Conservation (phyloP, 2,113 vertebrate species). For the Puma concolor region DNA sequence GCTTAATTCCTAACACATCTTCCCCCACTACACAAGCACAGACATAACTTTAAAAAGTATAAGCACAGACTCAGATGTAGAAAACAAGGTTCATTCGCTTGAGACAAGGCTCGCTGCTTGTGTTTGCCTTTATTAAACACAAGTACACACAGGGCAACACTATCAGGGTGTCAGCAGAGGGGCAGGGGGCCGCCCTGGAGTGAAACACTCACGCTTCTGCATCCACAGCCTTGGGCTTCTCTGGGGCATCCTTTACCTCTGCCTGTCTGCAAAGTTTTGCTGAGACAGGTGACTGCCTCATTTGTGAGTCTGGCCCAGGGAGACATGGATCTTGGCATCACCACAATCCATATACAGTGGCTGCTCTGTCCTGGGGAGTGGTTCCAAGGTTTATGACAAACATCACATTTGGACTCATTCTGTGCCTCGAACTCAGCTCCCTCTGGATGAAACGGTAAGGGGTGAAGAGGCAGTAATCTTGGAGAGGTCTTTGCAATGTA, state of each 20-base stretch:
- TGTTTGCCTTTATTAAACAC: not conserved
- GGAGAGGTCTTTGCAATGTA: not conserved
- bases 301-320: not conserved
- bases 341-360: not conserved
- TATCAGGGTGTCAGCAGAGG: not conserved
- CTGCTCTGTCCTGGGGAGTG: not conserved
- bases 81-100: not conserved
- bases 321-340: not conserved
- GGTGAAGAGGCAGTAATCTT: not conserved
- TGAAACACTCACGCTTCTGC: too few species aligned
- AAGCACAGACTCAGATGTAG: not conserved
- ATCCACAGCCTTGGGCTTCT: not conserved
- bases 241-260: not conserved
- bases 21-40: not conserved
- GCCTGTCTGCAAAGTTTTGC: not conserved
- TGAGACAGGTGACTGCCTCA: not conserved
- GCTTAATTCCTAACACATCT: not conserved
- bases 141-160: not conserved
- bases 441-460: not conserved
- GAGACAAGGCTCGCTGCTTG: not conserved
- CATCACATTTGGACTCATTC: not conserved
- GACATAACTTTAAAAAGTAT: not conserved
- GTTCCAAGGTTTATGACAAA: not conserved
- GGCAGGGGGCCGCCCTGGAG: accelerated
- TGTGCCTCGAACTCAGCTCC: not conserved